Evolutionary conservation across 2,888 invertebrate genomes (phyloP).

Genomic region (Chirona hameri): DNA sequence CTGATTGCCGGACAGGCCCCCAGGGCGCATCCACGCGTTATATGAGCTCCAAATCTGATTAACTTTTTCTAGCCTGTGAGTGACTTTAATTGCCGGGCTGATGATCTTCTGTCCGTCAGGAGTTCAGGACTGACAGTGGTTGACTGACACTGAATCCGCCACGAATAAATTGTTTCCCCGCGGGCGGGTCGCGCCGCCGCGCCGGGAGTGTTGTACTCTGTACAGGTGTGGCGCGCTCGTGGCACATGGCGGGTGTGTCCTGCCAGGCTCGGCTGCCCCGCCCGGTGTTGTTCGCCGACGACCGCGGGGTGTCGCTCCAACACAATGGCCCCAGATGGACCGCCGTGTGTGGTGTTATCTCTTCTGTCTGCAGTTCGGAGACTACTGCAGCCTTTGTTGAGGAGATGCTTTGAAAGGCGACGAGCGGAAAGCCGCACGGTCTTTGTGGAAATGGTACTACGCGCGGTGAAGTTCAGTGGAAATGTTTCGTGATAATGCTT

Average conservation of each 20-base stretch:
- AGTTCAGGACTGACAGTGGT: background rate
- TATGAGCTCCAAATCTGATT: constrained; percentile 28
- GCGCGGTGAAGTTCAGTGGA: too few relatives aligned
- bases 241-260: background rate
- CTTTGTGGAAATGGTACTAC: too few relatives aligned
- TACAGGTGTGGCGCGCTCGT: background rate
- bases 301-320: too few relatives aligned
- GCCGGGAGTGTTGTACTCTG: background rate
- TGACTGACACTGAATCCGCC: constrained; percentile 3
- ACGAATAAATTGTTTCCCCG: constrained; percentile 10
- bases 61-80: constrained; percentile 28
- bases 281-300: too few relatives aligned
- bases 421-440: too few relatives aligned
- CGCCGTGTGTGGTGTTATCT: too few relatives aligned
- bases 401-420: too few relatives aligned
- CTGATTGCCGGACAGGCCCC: background rate
- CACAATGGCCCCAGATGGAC: too few relatives aligned
- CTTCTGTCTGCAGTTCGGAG: too few relatives aligned
- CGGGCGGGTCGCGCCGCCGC: background rate
- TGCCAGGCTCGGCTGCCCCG: background rate
- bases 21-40: background rate
- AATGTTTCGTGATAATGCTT: too few relatives aligned
- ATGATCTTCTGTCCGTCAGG: constrained; percentile 28
- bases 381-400: too few relatives aligned
- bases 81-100: constrained; percentile 24